Conservation (phyloP, 2,797 vertebrate genomes). For the Eulemur albifrons region DNA sequence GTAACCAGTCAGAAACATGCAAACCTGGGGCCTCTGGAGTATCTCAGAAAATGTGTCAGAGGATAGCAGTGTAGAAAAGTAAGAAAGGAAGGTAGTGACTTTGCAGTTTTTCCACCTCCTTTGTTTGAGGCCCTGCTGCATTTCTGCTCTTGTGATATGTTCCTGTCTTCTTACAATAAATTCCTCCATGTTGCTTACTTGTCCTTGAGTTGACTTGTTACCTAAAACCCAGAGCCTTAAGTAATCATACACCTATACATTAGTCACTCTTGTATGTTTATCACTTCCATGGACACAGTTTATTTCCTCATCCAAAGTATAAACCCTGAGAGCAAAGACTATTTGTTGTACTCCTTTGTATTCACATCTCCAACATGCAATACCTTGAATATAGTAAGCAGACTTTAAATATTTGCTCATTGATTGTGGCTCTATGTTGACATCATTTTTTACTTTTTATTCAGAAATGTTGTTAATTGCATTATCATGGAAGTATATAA, state of each 20-base stretch:
- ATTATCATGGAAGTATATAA: background rate
- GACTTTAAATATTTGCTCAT: background rate
- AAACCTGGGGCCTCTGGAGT: background rate
- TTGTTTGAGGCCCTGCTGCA: background rate
- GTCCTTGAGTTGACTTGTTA: background rate
- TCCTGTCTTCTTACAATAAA: background rate
- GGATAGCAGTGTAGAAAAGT: background rate
- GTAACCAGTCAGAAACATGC: background rate
- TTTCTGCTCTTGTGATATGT: background rate
- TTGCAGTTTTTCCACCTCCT: background rate
- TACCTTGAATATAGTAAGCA: background rate
- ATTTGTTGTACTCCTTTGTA: background rate
- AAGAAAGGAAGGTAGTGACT: background rate
- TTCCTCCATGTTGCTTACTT: background rate
- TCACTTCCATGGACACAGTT: background rate
- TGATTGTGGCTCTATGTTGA: background rate
- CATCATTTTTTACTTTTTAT: background rate
- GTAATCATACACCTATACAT: background rate
- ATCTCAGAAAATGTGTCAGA: background rate
- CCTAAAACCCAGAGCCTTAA: background rate
- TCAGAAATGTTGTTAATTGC: background rate
- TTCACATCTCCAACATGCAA: background rate
- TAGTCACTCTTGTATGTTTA: background rate
- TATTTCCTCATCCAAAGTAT: background rate
- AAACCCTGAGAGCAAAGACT: background rate